Evolutionary conservation across 2,797 vertebrate species (phyloP).

Genomic region (Cichlasoma orientale): DNA sequence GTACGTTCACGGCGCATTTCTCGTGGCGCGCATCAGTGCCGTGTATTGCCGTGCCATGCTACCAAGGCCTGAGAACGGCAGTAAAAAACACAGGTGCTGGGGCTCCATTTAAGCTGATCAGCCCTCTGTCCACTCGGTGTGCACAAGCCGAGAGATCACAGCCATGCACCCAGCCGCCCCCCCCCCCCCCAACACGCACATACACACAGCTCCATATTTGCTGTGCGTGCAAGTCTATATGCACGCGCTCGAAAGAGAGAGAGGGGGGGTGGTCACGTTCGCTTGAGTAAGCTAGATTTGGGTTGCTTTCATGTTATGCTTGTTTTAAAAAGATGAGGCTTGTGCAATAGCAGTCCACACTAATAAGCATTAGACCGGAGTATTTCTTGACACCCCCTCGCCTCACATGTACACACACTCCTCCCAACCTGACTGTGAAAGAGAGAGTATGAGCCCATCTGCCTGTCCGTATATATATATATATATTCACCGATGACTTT

Average conservation of each 20-base stretch:
- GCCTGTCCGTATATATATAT: constrained; percentile 50
- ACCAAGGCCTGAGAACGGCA: constrained; percentile 75
- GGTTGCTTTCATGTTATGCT: constrained; percentile 77
- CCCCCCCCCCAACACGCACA: constrained; percentile 10
- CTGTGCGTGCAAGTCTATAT: constrained; percentile 27
- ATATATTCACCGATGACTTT: constrained; percentile 66
- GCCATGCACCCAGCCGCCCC: constrained; percentile 53
- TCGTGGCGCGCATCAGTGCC: constrained; percentile 31
- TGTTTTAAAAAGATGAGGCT: constrained; percentile 78
- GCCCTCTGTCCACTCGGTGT: constrained; percentile 77
- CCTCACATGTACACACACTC: constrained; percentile 39
- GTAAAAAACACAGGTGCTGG: constrained; percentile 79
- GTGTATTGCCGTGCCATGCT: constrained; percentile 46
- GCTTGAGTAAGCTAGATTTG: constrained; percentile 71
- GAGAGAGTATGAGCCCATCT: constrained; percentile 84
- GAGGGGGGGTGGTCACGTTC: constrained; percentile 26
- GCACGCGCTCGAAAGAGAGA: background rate
- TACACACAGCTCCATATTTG: constrained; percentile 44
- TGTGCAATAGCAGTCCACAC: constrained; percentile 70
- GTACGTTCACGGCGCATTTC: constrained; percentile 9
- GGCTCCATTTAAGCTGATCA: constrained; percentile 76
- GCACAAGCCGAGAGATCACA: constrained; percentile 80
- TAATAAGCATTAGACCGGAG: constrained; percentile 82
- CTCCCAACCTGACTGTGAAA: constrained; percentile 60
- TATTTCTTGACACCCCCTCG: constrained; percentile 47